Evolutionary conservation across 2,888 invertebrate genomes (phyloP), one percentile per base, ranked within the genome.

Genomic region (Zhuqinia jingwanae): DNA sequence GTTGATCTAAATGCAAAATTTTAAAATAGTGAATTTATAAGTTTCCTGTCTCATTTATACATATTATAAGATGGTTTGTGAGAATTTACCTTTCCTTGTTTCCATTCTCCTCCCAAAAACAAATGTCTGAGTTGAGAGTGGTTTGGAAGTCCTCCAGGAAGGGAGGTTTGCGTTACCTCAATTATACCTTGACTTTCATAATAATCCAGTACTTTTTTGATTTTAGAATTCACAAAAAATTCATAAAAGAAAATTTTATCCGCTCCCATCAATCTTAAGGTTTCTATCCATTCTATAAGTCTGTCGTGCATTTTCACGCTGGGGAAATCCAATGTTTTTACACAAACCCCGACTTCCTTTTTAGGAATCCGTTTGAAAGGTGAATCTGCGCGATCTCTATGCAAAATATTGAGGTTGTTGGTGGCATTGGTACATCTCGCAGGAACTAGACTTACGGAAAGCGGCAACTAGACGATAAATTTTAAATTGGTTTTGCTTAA

Each of bases 231-330:
- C 2, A 93, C 91, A 65, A 92, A 92, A 73, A 93, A 92, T 60
- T 92, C 92, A 89, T 93, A 93, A 10, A 93, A 87, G 87, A 92
- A 92, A 5, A 93, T 90, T 86, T 92, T 92, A 36, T 92, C 92
- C 0, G 93, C 93, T 3, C 93, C 93, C 17, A 93, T 90, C 17
- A 92, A 80, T 27, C 90, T 90, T 17, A 93, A 91, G 63, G 92
- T 89, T 89, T 93, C 93, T 8, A 93, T 87, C 93, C 93, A 93
- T 89, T 93, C 93, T 2, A 93, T 91, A 5, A 93, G 89, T 2
- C 92, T 91, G 1, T 91, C 91, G 5, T 92, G 92, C 6, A 92
- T 89, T 88, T 93, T 93, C 20, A 91, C 91, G 68, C 92, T 91
- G 11, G 92, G 91, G 90, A 93, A 93, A 87, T 93, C 93, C 68